A percentile compares a stretch with the other conserved stretches of the same genome.
These are phyloP conservation scores for Listrodromus nycthemerus DNA, from an alignment of 2,888 invertebrate genomes.

Conservation along the genomic window DNA sequence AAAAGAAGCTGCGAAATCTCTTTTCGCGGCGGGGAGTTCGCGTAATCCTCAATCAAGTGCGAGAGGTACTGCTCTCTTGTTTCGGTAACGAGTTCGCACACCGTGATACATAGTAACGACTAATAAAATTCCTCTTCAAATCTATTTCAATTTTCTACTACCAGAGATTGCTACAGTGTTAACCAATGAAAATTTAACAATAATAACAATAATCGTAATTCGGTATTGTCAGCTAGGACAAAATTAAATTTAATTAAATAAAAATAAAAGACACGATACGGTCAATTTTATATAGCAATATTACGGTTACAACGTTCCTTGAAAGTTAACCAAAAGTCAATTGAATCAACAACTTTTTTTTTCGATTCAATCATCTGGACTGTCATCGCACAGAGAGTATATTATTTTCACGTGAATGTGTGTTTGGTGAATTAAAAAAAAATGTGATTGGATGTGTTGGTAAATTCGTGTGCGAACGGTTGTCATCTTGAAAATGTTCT, in stretches of 20 bases:
- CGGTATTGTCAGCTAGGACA: neutral
- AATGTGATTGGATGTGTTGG: too few species aligned
- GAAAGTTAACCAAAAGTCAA: too few species aligned
- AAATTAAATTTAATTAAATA: neutral
- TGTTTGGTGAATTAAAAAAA: too few species aligned
- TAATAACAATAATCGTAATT: neutral
- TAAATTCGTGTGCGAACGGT: too few species aligned
- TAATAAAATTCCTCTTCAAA: slow-evolving; percentile 1
- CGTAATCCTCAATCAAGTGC: slow-evolving; percentile 46
- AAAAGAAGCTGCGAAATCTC: slow-evolving; percentile 39
- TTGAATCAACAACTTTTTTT: too few species aligned
- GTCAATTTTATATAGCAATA: neutral
- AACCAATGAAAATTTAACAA: too few species aligned
- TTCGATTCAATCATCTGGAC: too few species aligned
- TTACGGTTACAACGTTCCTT: neutral
- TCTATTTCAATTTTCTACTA: neutral
- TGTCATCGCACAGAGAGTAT: too few species aligned
- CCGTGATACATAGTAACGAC: neutral
- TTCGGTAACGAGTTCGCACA: slow-evolving; percentile 50
- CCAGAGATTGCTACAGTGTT: neutral
- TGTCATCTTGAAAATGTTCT: too few species aligned
- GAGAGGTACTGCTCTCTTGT: slow-evolving; percentile 24
- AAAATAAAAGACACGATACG: neutral
- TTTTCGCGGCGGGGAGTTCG: slow-evolving; percentile 43
- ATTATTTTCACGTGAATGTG: too few species aligned